Percentiles rank a stretch among this genome's conserved stretches.
phyloP scores from a whole-genome alignment of 1,140 invertebrate species.

The Micrasema longulum region DNA sequence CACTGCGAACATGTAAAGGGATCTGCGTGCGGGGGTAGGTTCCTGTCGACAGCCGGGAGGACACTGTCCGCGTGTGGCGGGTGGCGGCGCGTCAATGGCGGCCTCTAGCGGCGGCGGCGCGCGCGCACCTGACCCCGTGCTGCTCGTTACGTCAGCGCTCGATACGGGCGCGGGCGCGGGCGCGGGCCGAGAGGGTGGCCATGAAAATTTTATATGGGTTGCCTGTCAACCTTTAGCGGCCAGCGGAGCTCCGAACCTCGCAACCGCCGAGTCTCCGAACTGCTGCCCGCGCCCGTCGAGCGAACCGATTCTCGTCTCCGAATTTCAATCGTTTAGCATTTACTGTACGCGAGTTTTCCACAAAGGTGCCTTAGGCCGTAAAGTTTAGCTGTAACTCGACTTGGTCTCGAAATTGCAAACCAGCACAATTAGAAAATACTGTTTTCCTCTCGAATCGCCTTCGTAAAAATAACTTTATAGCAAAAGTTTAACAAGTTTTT shows the following conservation, averaged over 20 bases:
- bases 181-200: too few relatives aligned
- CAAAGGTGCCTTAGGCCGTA: too few relatives aligned
- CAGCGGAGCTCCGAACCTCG: slow-evolving; percentile 15
- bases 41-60: slow-evolving; percentile 24
- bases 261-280: neutral
- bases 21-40: neutral
- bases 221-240: slow-evolving; percentile 42
- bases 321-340: too few relatives aligned
- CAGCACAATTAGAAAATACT: too few relatives aligned
- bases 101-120: slow-evolving; percentile 41
- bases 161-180: too few relatives aligned
- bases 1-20: slow-evolving; percentile 15
- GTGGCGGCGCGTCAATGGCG: slow-evolving; percentile 27
- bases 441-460: too few relatives aligned
- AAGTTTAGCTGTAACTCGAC: too few relatives aligned
- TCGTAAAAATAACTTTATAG: too few relatives aligned
- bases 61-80: slow-evolving; percentile 41
- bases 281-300: neutral
- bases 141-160: slow-evolving; percentile 53
- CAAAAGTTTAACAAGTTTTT: too few relatives aligned
- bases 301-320: too few relatives aligned
- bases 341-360: too few relatives aligned
- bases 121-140: slow-evolving; percentile 51
- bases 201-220: slow-evolving; percentile 53
- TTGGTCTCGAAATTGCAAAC: too few relatives aligned